Percentiles rank a stretch among this genome's conserved stretches.
These are phyloP conservation scores for Apaloderma vittatum DNA, from an alignment of 2,113 vertebrate genomes.

Conservation along the genomic window DNA sequence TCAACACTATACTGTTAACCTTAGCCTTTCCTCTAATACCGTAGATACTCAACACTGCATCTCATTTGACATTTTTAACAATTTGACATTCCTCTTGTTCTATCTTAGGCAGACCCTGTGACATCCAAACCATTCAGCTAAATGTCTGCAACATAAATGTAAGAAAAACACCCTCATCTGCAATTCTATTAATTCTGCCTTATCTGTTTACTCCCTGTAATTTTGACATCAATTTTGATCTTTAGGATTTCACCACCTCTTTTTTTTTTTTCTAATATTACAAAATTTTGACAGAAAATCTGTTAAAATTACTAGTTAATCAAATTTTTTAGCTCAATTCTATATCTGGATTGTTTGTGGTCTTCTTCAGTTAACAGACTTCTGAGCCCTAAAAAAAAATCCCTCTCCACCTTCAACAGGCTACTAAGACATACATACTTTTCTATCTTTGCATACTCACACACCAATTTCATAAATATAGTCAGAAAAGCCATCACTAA, in stretches of 20 bases:
- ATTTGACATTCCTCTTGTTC: background rate
- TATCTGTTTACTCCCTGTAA: background rate
- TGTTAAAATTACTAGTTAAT: background rate
- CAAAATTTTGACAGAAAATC: background rate
- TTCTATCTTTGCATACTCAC: background rate
- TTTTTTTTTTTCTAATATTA: background rate
- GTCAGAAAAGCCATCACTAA: background rate
- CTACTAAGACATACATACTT: accelerated
- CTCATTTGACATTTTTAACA: background rate
- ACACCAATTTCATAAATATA: background rate
- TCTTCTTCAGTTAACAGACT: background rate
- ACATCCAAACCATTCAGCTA: background rate
- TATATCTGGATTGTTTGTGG: background rate
- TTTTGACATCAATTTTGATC: background rate
- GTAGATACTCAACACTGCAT: background rate
- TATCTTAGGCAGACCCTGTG: background rate
- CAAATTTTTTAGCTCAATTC: background rate
- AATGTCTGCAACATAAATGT: background rate
- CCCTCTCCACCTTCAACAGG: background rate
- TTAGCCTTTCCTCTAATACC: background rate
- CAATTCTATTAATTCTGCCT: background rate
- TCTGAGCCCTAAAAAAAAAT: background rate
- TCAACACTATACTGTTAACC: background rate
- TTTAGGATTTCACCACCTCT: background rate
- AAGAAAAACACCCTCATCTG: background rate